A percentile compares a stretch with the other conserved stretches of the same genome.
Conservation (phyloP, 1,140 invertebrate species). For the Wasmannia auropunctata region DNA sequence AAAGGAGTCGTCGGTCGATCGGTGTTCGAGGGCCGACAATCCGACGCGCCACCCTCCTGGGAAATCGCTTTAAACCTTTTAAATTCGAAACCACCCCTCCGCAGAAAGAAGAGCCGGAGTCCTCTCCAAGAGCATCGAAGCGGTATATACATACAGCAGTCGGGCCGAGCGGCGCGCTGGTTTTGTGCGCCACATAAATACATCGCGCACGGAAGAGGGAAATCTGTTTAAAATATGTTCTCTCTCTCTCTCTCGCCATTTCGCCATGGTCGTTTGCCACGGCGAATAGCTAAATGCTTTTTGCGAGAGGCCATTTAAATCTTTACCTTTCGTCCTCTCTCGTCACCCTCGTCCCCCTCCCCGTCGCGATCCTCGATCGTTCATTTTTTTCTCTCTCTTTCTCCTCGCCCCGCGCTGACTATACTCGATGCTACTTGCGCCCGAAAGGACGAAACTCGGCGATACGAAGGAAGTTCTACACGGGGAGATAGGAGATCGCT, state of each 20-base stretch:
- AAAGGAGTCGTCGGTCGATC: conserved; percentile 69
- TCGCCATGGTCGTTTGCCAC: conserved; percentile 85
- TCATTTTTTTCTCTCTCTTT: conserved; percentile 30
- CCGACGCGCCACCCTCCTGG: conserved; percentile 78
- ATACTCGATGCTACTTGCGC: background rate
- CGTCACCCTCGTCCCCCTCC: conserved; percentile 11
- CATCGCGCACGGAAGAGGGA: conserved; percentile 79
- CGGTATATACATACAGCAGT: conserved; percentile 12
- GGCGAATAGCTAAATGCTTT: conserved; percentile 86
- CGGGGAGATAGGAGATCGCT: conserved; percentile 37
- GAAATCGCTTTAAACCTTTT: conserved; percentile 86
- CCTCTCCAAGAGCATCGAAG: conserved; percentile 58
- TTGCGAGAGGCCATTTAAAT: conserved; percentile 85
- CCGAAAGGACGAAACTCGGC: conserved; percentile 10
- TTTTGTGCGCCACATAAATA: conserved; percentile 82
- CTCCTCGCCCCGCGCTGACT: conserved; percentile 10
- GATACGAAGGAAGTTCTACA: conserved; percentile 15
- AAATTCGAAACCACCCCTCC: conserved; percentile 75
- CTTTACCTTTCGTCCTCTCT: conserved; percentile 81
- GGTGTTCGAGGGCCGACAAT: conserved; percentile 75
- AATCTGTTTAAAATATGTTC: conserved; percentile 85
- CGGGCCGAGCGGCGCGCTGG: conserved; percentile 45
- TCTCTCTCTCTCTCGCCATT: conserved; percentile 78
- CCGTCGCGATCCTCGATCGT: conserved; percentile 41
- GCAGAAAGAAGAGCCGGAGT: conserved; percentile 63